Evolutionary conservation across 2,888 invertebrate genomes (phyloP), one percentile per base, ranked within the genome.

Genomic region (Nycteola revayana): DNA sequence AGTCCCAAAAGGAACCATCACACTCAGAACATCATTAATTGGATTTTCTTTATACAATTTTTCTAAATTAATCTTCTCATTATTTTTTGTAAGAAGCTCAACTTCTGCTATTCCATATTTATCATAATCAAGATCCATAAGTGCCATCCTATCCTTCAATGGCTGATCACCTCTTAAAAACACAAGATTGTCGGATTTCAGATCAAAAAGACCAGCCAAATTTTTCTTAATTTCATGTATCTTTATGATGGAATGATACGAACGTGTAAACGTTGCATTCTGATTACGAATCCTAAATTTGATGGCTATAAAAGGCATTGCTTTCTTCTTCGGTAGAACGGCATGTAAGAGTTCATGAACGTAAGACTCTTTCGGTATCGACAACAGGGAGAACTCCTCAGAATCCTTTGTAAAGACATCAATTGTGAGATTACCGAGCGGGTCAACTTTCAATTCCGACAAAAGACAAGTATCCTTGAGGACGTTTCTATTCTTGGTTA

Each of bases 201-300:
- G 76, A 64, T 88, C 82, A 59, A 93, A 92, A 24, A 92, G 80
- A 1, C 88, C 89, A 1, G 82, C 89, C 24, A 93, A 77, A 53
- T 92, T 91, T 50, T 89, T 87, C 65, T 92, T 92, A 24, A 93
- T 83, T 56, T 91, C 91, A 32, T 78, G 84, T 28, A 93, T 73
- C 39, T 86, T 90, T 66, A 90, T 86, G 10, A 81, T 78, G 0
- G 83, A 81, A 33, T 89, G 82, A 47, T 90, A 91, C 0, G 90
- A 88, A 24, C 90, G 83, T 7, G 90, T 91, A 48, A 91, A 91
- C 21, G 63, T 60, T 7, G 62, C 68, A 43, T 74, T 79, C 55
- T 87, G 87, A 55, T 81, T 79, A n/a, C 61, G 61, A 5, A 88
- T 60, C 52, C 59, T 77, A 56, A 88, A 88, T 55, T 87, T 88